phyloP scores from a whole-genome alignment of 2,113 vertebrate species.

The Halichoeres trimaculatus region DNA sequence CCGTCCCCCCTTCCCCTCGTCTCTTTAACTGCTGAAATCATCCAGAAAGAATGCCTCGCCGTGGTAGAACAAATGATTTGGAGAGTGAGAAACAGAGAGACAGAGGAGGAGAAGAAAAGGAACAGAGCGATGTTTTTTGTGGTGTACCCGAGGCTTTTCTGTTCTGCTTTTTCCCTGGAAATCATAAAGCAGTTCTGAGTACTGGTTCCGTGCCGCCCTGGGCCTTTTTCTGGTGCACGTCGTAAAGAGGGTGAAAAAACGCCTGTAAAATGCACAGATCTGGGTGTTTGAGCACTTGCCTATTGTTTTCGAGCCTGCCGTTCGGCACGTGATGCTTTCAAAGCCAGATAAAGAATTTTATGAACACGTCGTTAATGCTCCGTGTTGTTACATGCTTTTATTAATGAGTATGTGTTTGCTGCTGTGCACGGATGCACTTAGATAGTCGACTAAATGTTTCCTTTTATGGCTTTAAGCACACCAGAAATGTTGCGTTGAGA shows the following conservation, averaged over 20 bases:
- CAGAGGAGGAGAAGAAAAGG: conserved; percentile 42
- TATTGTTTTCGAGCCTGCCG: conserved; percentile 26
- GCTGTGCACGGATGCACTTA: not conserved
- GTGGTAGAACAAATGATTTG: conserved; percentile 73
- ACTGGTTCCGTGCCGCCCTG: conserved; percentile 46
- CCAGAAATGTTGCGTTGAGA: no score
- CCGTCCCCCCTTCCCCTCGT: conserved; percentile 2
- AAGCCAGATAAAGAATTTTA: conserved; percentile 9
- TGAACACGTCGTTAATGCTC: not conserved
- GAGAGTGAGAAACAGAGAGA: conserved; percentile 48
- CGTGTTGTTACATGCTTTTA: not conserved
- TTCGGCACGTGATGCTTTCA: not conserved
- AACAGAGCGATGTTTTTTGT: conserved; percentile 42
- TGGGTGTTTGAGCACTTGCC: conserved; percentile 25
- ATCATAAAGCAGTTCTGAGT: conserved; percentile 56
- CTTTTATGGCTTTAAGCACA: conserved; percentile 28
- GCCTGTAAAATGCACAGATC: conserved; percentile 49
- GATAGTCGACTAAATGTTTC: conserved; percentile 15
- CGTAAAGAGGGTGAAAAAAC: conserved; percentile 54
- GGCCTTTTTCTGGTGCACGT: conserved; percentile 55
- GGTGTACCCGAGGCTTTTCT: conserved; percentile 49
- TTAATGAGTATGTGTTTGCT: not conserved
- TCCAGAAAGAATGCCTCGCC: conserved; percentile 79
- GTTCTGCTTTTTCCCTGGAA: conserved; percentile 62
- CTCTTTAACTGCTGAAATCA: conserved; percentile 78